Base-by-base conservation (phyloP, 2,797 vertebrate genomes). In the Rhodeus uyekii region DNA sequence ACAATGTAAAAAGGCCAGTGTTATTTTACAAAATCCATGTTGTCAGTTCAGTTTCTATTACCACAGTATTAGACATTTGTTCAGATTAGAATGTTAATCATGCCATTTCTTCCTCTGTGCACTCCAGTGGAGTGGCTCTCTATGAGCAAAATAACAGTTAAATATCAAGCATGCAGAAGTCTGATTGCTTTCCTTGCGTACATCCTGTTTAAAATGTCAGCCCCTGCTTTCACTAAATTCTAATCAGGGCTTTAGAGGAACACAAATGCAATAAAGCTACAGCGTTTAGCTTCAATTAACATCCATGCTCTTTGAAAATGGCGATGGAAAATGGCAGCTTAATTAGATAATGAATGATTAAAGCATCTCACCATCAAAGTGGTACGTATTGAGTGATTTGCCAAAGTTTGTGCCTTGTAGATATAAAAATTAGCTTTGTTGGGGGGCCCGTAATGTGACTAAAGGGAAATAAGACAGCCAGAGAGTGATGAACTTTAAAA, bases 341-440 rank as follows among this genome's bases (percentile, higher is more conserved):
- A 88, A 88, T 88, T 71, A 68, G 71, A 87, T 88, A 87, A 84
- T 13, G 42, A 86, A 76, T 84, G 87, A 86, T 87, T 87, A 83
- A 83, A 85, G 71, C 44, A 81, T 80, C 55, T 82, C 16, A 10
- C 34, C 3, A 65, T 77, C 48, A 32, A 80, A 83, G 42, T 38
- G 80, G 46, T 46, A 78, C 58, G 68, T 81, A 87, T 84, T 72
- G 87, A 88, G 80, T 18, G 80, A 82, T 82, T 69, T 71, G 82
- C 55, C 60, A 75, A 84, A 82, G 72, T 39, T 78, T 83, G 60
- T 77, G 77, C 68, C 85, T 79, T 38, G 72, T n/a, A 74, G 76
- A 80, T 69, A 67, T 32, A 64, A 75, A 60, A 68, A 79, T 82
- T 73, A 13, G 77, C 77, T 87, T 84, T 39, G n/a, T 85, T 81